These are phyloP conservation scores for Dione vanillae DNA, from an alignment of 2,888 invertebrate species.

Conservation along the genomic window DNA sequence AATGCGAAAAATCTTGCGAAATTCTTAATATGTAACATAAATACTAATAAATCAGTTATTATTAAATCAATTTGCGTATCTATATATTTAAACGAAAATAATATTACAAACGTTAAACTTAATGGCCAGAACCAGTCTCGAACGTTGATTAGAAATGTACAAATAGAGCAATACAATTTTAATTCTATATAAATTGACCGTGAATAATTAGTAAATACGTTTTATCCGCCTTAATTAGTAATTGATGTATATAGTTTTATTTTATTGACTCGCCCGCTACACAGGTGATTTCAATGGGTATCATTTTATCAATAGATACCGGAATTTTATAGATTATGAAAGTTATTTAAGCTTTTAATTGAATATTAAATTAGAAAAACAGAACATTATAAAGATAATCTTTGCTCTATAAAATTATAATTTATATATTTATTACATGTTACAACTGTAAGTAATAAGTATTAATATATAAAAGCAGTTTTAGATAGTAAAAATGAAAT, in stretches of 20 bases:
- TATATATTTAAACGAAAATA: neutral
- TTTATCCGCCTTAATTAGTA: conserved; percentile 30
- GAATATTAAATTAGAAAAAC: conserved; percentile 9
- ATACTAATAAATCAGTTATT: neutral
- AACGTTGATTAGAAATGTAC: conserved; percentile 12
- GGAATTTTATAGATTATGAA: conserved; percentile 30
- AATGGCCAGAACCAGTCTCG: neutral
- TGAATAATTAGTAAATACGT: conserved; percentile 34
- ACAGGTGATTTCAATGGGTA: conserved; percentile 28
- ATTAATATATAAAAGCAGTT: conserved; percentile 1
- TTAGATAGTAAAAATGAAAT: neutral
- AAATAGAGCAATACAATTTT: neutral
- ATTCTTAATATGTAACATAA: neutral
- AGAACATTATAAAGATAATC: conserved; percentile 1
- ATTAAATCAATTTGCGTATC: neutral
- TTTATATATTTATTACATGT: neutral
- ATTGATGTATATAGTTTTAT: conserved; percentile 26
- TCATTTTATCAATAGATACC: conserved; percentile 34
- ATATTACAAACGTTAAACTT: neutral
- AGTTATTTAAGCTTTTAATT: conserved; percentile 15
- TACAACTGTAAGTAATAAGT: neutral
- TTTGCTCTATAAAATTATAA: conserved; percentile 6
- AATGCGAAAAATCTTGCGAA: neutral
- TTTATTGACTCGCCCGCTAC: conserved; percentile 35
- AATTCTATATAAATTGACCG: conserved; percentile 33